Conservation (phyloP, 2,888 invertebrate species). For the Parelbella ahira region DNA sequence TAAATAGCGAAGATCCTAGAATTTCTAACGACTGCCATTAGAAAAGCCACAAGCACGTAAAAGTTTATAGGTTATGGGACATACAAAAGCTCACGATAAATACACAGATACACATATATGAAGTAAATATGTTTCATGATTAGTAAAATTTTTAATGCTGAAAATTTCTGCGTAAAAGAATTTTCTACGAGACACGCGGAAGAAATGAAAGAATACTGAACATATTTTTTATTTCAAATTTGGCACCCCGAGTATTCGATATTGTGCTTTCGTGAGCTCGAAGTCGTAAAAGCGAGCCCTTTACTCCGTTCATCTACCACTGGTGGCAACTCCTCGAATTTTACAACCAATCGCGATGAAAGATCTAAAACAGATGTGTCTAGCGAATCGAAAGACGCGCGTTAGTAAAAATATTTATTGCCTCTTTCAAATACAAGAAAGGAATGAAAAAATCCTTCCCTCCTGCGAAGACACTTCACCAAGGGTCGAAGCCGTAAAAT, state of each 20-base stretch:
- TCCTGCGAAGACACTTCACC: slow-evolving; percentile 5
- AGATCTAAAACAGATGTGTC: slow-evolving; percentile 27
- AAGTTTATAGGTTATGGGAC: no score
- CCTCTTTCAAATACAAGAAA: slow-evolving; percentile 22
- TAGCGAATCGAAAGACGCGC: slow-evolving; percentile 21
- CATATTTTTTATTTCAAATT: no score
- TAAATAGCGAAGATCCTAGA: no score
- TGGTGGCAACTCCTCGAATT: slow-evolving; percentile 18
- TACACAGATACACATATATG: no score
- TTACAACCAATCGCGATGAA: slow-evolving; percentile 26
- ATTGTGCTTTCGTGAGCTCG: slow-evolving; percentile 1
- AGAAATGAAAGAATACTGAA: no score
- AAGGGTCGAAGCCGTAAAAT: slow-evolving; percentile 18
- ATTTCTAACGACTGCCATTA: no score
- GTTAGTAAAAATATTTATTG: slow-evolving; percentile 27
- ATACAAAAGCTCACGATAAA: no score
- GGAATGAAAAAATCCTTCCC: slow-evolving; percentile 24
- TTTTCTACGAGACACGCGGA: no score
- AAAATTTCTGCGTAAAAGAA: no score
- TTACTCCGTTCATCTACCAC: slow-evolving; percentile 19
- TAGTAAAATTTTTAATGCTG: no score
- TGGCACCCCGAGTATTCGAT: neutral
- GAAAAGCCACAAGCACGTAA: no score
- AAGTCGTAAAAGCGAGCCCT: slow-evolving; percentile 24
- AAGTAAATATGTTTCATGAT: no score